Percentiles rank a stretch among this genome's conserved stretches.
These are phyloP conservation scores for Yoshiicerus persimilis DNA, from an alignment of 1,140 invertebrate species.

Conservation along the genomic window DNA sequence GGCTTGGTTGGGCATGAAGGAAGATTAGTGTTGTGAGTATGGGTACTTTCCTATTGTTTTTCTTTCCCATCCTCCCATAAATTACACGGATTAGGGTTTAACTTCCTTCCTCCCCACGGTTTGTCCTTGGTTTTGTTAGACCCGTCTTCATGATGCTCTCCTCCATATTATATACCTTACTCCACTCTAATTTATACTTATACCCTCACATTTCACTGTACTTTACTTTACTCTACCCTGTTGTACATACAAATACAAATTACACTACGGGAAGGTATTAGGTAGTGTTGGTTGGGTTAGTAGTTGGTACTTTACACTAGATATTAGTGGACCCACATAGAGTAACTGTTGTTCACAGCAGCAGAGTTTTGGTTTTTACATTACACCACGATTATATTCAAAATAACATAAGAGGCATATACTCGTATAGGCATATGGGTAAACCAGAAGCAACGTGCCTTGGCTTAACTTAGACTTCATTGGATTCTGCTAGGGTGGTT, in stretches of 20 bases:
- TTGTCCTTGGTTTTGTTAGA: slow-evolving; percentile 29
- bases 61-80: slow-evolving; percentile 33
- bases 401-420: background rate
- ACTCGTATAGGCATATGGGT: background rate
- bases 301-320: no score
- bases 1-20: slow-evolving; percentile 4
- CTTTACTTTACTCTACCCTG: no score
- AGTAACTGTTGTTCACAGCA: background rate
- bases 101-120: slow-evolving; percentile 34
- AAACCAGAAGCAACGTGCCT: background rate
- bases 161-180: background rate
- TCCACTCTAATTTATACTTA: background rate
- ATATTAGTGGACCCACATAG: no score
- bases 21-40: slow-evolving; percentile 27
- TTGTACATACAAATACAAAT: background rate
- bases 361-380: no score
- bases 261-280: background rate
- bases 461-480: slow-evolving; percentile 3
- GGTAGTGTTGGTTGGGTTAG: background rate
- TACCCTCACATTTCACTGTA: background rate
- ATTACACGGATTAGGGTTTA: slow-evolving; percentile 36
- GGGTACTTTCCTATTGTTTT: slow-evolving; percentile 39
- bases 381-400: background rate
- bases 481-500: slow-evolving; percentile 14
- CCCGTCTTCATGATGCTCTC: background rate